Evolutionary conservation across 2,888 invertebrate species (phyloP).

Genomic region (Mythimna pallens): DNA sequence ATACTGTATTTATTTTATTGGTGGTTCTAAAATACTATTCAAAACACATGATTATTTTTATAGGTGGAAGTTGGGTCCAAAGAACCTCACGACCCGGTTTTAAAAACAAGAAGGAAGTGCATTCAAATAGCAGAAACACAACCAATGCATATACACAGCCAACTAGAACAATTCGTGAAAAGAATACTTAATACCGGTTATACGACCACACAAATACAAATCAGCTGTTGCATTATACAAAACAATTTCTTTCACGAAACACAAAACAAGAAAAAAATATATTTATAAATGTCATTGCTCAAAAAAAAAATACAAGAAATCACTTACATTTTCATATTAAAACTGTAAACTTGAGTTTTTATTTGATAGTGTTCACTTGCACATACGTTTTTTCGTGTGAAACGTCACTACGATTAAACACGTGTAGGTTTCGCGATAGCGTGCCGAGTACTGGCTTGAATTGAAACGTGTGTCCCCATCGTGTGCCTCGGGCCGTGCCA

Average conservation of each 20-base stretch:
- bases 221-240: constrained; percentile 31
- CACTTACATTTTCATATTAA: constrained; percentile 41
- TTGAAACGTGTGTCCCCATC: not conserved
- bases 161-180: not conserved
- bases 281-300: not conserved
- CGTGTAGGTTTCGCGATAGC: constrained; percentile 20
- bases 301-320: constrained; percentile 2
- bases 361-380: constrained; percentile 15
- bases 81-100: too few species aligned
- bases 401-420: not conserved
- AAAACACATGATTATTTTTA: too few species aligned
- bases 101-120: not conserved
- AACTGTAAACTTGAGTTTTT: not conserved
- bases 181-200: constrained; percentile 2
- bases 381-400: constrained; percentile 13
- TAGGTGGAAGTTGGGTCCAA: too few species aligned
- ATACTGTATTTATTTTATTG: too few species aligned
- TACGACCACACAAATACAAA: not conserved
- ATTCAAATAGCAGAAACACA: not conserved
- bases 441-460: constrained; percentile 13
- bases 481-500: not conserved
- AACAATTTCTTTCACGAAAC: constrained; percentile 10
- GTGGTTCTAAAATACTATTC: too few species aligned
- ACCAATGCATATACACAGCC: not conserved
- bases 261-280: not conserved